These are phyloP conservation scores for Acronicta psi DNA, from an alignment of 2,888 invertebrate species.

Conservation along the genomic window DNA sequence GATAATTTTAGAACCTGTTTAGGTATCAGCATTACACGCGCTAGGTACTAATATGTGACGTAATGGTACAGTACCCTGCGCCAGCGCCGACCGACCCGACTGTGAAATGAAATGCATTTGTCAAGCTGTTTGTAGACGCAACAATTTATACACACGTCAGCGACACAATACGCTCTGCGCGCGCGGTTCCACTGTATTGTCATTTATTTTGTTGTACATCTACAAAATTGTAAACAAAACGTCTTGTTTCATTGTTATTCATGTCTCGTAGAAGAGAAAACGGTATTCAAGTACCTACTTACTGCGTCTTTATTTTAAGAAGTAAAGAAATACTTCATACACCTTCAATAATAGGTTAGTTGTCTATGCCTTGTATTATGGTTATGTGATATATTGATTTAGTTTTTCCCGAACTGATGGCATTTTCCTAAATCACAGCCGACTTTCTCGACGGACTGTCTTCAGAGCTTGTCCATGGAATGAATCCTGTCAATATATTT, in stretches of 20 bases:
- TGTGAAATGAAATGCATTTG: slow-evolving; percentile 23
- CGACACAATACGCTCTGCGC: slow-evolving; percentile 16
- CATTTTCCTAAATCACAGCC: too few species aligned
- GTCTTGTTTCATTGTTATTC: slow-evolving; percentile 27
- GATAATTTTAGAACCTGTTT: too few species aligned
- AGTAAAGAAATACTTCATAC: not conserved
- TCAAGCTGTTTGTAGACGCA: slow-evolving; percentile 12
- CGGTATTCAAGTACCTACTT: not conserved
- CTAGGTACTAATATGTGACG: not conserved
- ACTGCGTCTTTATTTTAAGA: not conserved
- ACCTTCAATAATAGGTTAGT: not conserved
- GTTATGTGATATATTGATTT: too few species aligned
- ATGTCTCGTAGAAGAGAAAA: not conserved
- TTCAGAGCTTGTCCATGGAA: too few species aligned
- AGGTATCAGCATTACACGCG: not conserved
- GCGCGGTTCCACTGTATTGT: slow-evolving; percentile 20
- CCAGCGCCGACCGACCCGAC: not conserved
- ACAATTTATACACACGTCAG: slow-evolving; percentile 17
- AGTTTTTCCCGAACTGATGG: too few species aligned
- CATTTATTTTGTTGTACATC: slow-evolving; percentile 21
- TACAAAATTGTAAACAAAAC: slow-evolving; percentile 19
- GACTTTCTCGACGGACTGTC: too few species aligned
- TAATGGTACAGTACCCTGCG: not conserved
- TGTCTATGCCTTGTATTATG: too few species aligned
- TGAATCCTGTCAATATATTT: too few species aligned